Evolutionary conservation across 2,888 invertebrate species (phyloP).

Genomic region (Euplexia lucipara): DNA sequence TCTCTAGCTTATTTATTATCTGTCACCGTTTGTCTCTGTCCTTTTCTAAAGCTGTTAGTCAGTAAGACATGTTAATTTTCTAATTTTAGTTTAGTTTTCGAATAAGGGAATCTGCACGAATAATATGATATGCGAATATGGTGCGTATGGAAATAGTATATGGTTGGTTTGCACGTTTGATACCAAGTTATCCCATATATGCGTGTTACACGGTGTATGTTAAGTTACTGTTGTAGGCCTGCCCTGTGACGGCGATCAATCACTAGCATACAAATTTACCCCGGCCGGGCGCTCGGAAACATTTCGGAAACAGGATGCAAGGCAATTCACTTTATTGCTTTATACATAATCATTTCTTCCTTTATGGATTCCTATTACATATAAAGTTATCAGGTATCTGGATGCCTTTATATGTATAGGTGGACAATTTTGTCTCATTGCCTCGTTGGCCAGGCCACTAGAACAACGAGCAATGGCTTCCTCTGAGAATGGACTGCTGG

Average conservation of each 20-base stretch:
- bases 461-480: no score
- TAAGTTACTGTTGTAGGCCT: conserved; percentile 57
- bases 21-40: no score
- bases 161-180: neutral
- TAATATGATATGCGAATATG: conserved; percentile 26
- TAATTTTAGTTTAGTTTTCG: no score
- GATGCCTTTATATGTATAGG: conserved; percentile 17
- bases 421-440: no score
- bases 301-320: conserved; percentile 73
- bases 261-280: conserved; percentile 72
- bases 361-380: conserved; percentile 54
- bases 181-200: conserved; percentile 35
- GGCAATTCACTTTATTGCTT: conserved; percentile 76
- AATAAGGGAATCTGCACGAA: no score
- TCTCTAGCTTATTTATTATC: no score
- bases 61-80: no score
- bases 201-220: conserved; percentile 34
- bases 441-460: no score
- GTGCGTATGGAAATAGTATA: conserved; percentile 37
- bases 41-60: no score
- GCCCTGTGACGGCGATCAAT: conserved; percentile 75
- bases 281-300: conserved; percentile 58
- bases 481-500: no score
- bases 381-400: conserved; percentile 45
- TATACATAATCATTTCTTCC: conserved; percentile 65